Evolutionary conservation across 2,113 vertebrate genomes (phyloP).

Genomic region (Calypte anna): DNA sequence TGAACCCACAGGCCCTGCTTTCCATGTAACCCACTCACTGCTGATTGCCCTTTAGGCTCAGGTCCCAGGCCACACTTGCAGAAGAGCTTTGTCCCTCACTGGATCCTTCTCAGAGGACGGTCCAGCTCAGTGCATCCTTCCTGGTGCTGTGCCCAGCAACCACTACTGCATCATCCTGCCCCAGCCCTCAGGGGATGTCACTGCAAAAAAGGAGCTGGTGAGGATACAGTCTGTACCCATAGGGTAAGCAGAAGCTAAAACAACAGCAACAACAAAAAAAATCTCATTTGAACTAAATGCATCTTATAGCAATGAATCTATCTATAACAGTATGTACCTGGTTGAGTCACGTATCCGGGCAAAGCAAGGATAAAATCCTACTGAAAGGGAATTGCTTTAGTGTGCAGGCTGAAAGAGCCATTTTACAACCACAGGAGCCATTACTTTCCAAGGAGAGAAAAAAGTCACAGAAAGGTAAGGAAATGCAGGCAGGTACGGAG

Average conservation of each 20-base stretch:
- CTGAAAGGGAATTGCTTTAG: not conserved
- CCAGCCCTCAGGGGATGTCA: not conserved
- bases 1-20: not conserved
- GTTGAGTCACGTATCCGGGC: not conserved
- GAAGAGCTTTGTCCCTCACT: not conserved
- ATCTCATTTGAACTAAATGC: not conserved
- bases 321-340: not conserved
- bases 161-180: not conserved
- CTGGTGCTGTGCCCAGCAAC: not conserved
- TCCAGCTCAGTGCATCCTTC: not conserved
- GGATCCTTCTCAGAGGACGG: not conserved
- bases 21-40: rapidly evolving
- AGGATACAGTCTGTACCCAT: not conserved
- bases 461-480: not conserved
- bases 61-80: not conserved
- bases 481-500: not conserved
- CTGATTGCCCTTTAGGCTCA: not conserved
- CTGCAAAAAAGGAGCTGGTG: not conserved
- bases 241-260: not conserved
- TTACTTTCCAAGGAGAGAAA: not conserved
- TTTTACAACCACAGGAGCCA: not conserved
- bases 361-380: slow-evolving; percentile 15
- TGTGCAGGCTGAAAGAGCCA: not conserved
- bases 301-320: not conserved
- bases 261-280: not conserved